Evolutionary conservation across 2,113 vertebrate genomes (phyloP).

Genomic region (Atrichornis clamosus): DNA sequence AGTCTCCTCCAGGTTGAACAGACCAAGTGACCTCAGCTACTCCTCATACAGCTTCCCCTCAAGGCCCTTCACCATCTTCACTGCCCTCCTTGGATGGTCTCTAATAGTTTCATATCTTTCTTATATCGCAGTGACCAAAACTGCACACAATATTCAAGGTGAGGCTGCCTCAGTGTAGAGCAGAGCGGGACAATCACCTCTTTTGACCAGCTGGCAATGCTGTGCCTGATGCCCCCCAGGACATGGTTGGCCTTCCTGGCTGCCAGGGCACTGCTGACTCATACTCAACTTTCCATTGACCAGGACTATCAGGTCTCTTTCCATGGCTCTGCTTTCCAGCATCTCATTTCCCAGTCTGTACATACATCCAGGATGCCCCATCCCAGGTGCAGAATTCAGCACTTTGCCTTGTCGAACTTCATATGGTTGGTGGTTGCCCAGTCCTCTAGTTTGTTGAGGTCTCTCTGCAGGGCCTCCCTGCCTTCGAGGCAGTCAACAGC

Average conservation of each 20-base stretch:
- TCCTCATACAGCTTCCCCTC: not conserved
- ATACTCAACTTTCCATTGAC: not conserved
- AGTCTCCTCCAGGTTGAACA: not conserved
- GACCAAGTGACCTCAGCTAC: not conserved
- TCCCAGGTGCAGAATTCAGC: not conserved
- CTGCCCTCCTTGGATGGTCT: not conserved
- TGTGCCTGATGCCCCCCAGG: not conserved
- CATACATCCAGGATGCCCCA: not conserved
- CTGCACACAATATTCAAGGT: not conserved
- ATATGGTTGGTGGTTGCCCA: not conserved
- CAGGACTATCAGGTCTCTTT: not conserved
- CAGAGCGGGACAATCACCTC: not conserved
- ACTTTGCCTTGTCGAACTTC: not conserved
- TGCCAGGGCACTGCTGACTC: not conserved
- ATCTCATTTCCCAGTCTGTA: not conserved
- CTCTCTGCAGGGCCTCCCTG: not conserved
- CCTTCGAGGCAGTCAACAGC: not conserved
- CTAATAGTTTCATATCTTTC: not conserved
- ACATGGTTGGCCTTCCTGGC: not conserved
- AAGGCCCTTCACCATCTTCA: not conserved
- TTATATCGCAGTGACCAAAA: not conserved
- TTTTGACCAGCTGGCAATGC: not conserved
- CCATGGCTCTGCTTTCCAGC: not conserved
- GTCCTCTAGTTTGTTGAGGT: not conserved
- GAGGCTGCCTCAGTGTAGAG: not conserved